These are phyloP conservation scores for Amphiprion ocellaris DNA, from an alignment of 2,113 vertebrate genomes.

Conservation along the genomic window DNA sequence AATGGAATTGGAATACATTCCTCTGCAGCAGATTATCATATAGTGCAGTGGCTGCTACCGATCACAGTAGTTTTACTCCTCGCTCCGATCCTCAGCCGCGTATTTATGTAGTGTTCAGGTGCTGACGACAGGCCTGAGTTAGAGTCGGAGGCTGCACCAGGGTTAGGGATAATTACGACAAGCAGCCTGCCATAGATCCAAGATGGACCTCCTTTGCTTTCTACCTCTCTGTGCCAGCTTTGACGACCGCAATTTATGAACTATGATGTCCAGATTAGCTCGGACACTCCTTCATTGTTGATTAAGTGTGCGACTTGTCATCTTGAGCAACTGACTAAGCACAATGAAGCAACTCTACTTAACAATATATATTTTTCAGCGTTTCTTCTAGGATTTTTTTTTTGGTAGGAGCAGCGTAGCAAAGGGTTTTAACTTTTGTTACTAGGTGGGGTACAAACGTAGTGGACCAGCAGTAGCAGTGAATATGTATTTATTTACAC, in stretches of 20 bases:
- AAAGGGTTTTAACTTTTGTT: too few relatives aligned
- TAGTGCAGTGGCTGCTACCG: conserved; percentile 14
- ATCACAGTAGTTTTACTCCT: conserved; percentile 52
- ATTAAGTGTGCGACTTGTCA: conserved; percentile 19
- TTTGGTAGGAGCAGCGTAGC: too few relatives aligned
- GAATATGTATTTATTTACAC: too few relatives aligned
- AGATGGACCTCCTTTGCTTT: conserved; percentile 17
- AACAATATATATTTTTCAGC: conserved; percentile 1
- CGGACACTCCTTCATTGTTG: conserved; percentile 31
- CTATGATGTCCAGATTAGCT: conserved; percentile 63
- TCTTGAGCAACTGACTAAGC: not conserved
- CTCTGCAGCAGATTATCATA: conserved; percentile 13
- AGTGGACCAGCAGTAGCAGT: too few relatives aligned
- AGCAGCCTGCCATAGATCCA: conserved; percentile 40
- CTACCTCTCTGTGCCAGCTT: conserved; percentile 6
- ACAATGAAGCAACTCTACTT: not conserved
- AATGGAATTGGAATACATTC: not conserved
- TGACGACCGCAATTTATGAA: conserved; percentile 58
- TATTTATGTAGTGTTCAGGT: conserved; percentile 68
- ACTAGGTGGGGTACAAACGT: too few relatives aligned
- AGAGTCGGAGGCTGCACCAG: conserved; percentile 28
- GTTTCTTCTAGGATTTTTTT: too few relatives aligned
- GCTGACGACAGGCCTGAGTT: conserved; percentile 63
- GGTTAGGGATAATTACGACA: conserved; percentile 60
- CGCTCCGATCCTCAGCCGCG: conserved; percentile 16